Percentiles rank a stretch among this genome's conserved stretches.
Evolutionary conservation across 2,888 invertebrate genomes (phyloP).

Genomic region (Steinernema scapterisci): DNA sequence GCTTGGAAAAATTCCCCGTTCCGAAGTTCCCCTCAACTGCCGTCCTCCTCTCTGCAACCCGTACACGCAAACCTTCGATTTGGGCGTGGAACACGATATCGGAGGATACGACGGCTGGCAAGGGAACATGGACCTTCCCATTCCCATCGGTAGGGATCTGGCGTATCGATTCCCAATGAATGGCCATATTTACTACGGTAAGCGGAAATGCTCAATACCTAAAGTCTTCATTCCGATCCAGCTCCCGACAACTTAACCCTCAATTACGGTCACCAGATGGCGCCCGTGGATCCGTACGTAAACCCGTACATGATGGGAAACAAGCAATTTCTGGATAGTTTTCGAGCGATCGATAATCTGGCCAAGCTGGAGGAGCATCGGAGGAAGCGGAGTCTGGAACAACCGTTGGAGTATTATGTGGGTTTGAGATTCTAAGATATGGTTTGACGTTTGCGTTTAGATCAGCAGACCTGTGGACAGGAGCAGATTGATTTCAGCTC

Average conservation of each 20-base stretch:
- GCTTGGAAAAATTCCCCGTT: constrained; percentile 50
- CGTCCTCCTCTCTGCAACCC: constrained; percentile 57
- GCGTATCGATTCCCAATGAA: constrained; percentile 57
- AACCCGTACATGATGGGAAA: neutral
- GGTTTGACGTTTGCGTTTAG: too few relatives aligned
- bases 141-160: constrained; percentile 53
- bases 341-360: neutral
- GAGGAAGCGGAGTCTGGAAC: neutral
- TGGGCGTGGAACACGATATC: constrained; percentile 56
- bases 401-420: neutral
- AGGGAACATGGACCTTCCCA: constrained; percentile 56
- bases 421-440: neutral
- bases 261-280: neutral
- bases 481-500: too few relatives aligned
- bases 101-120: constrained; percentile 56
- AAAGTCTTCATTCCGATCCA: neutral
- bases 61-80: constrained; percentile 48
- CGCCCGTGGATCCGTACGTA: constrained; percentile 2
- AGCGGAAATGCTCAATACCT: too few relatives aligned
- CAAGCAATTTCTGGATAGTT: neutral
- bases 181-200: constrained; percentile 57
- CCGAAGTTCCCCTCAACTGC: constrained; percentile 51
- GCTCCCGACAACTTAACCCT: constrained; percentile 6
- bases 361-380: neutral
- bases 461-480: too few relatives aligned